Conservation (phyloP, 2,888 invertebrate species). For the Tetropium fuscum region DNA sequence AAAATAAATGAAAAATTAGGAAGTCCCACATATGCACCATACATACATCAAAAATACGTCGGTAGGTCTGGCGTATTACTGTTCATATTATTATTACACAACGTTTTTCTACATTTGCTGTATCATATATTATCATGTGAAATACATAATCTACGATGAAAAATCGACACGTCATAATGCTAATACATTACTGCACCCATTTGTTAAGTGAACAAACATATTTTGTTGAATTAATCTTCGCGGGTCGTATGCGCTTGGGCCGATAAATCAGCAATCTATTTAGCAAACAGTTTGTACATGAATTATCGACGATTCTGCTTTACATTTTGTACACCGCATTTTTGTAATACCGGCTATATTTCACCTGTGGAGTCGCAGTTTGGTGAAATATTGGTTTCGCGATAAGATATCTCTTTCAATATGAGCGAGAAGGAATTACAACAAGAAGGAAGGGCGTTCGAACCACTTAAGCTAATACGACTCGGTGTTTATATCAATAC, state of each 20-base stretch:
- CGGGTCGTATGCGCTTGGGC: constrained; percentile 24
- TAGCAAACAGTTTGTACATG: constrained; percentile 18
- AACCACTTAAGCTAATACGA: no score
- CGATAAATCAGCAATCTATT: constrained; percentile 28
- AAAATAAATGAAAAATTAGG: no score
- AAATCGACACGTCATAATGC: no score
- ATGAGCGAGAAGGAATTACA: constrained; percentile 32
- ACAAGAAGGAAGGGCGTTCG: constrained; percentile 1
- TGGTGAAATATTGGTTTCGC: constrained; percentile 41
- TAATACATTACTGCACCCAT: no score
- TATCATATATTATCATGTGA: no score
- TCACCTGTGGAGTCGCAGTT: constrained; percentile 49
- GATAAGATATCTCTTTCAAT: constrained; percentile 43
- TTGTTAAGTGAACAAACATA: constrained; percentile 31
- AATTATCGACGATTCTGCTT: constrained; percentile 28
- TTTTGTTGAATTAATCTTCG: constrained; percentile 36
- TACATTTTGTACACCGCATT: constrained; percentile 31
- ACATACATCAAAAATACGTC: no score
- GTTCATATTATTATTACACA: no score
- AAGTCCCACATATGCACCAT: no score
- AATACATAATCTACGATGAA: no score
- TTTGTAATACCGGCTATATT: constrained; percentile 38
- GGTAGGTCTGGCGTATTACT: no score
- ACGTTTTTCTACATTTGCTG: no score
- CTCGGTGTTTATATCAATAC: no score